Percentiles rank a stretch among this genome's conserved stretches.
These are phyloP conservation scores for Lasioglossum calceatum DNA, from an alignment of 2,888 invertebrate species.

Conservation along the genomic window DNA sequence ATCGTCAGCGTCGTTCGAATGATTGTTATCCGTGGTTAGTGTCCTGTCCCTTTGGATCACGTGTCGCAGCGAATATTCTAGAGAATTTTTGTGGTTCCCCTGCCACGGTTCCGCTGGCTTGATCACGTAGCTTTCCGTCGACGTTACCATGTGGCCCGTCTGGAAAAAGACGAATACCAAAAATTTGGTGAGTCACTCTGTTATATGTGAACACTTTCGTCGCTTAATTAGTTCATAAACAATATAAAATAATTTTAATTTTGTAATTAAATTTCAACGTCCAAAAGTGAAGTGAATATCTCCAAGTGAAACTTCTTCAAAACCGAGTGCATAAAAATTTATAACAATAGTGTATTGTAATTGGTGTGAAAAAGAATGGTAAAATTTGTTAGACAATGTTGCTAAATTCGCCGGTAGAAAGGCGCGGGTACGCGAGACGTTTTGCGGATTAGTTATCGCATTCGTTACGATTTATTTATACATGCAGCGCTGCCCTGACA, in stretches of 20 bases:
- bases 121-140: conserved; percentile 88
- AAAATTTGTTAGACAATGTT: not conserved
- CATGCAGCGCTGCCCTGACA: conserved; percentile 54
- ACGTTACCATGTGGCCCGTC: conserved; percentile 90
- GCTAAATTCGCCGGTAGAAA: conserved; percentile 6
- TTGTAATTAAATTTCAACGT: too few relatives aligned
- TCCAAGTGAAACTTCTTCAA: not conserved
- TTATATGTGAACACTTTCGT: too few relatives aligned
- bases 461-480: conserved; percentile 60
- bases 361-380: too few relatives aligned
- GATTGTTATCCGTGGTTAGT: conserved; percentile 55
- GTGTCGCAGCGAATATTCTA: conserved; percentile 77
- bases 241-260: too few relatives aligned
- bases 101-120: conserved; percentile 86
- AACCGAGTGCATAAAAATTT: not conserved
- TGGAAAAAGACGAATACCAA: conserved; percentile 81
- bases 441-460: conserved; percentile 44
- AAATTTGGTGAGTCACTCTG: conserved; percentile 51
- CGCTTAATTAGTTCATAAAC: too few relatives aligned
- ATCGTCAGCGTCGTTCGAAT: conserved; percentile 53
- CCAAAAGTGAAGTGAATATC: too few relatives aligned
- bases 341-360: not conserved
- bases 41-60: conserved; percentile 77
- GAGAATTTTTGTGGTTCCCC: conserved; percentile 78
- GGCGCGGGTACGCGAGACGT: conserved; percentile 39